Base-by-base conservation (phyloP, 2,888 invertebrate species). In the Electrophaes corylata region DNA sequence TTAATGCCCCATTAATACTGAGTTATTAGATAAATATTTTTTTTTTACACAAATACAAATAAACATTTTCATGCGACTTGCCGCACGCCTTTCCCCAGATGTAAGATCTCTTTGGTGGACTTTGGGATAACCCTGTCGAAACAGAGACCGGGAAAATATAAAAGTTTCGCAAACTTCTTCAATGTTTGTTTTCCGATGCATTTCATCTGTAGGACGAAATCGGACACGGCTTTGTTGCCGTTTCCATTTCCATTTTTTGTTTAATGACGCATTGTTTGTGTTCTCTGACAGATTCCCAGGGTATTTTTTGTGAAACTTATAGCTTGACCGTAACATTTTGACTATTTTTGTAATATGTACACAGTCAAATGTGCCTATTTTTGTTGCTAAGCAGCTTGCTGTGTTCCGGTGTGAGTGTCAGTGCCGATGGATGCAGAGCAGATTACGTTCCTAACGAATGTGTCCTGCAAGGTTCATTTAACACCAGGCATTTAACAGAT, bases 51-150 rank as follows among this genome's bases (percentile, higher is more conserved):
- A 37, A 37, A 16, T 16, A 16, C 37, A n/a, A n/a, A n/a, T n/a
- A n/a, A n/a, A n/a, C n/a, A 39, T 23, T 12, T n/a, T 19, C 20
- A 18, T 4, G 29, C 33, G 16, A n/a, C 50, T 33, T 23, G 39
- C 33, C 50, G 31, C 26, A 4, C 23, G 8, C n/a, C 19, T 37
- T 16, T 12, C 31, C 16, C 29, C 33, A 14, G 72, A 66, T 64
- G 76, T 19, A 53, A 58, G 67, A 75, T 81, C 84, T 76, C 68
- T 72, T 85, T 73, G 46, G 29, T 59, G 74, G 71, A 80, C 77
- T 79, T 79, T 80, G 79, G 85, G 88, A 89, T 88, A 87, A 88
- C 84, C 84, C 83, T 79, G 84, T 84, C 85, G 78, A 79, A 83
- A 80, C 77, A 76, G 72, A 73, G 70, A 87, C 88, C 84, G 86